A percentile compares a stretch with the other conserved stretches of the same genome.
phyloP scores from a whole-genome alignment of 2,113 vertebrate genomes.

The Aplodontia rufa region DNA sequence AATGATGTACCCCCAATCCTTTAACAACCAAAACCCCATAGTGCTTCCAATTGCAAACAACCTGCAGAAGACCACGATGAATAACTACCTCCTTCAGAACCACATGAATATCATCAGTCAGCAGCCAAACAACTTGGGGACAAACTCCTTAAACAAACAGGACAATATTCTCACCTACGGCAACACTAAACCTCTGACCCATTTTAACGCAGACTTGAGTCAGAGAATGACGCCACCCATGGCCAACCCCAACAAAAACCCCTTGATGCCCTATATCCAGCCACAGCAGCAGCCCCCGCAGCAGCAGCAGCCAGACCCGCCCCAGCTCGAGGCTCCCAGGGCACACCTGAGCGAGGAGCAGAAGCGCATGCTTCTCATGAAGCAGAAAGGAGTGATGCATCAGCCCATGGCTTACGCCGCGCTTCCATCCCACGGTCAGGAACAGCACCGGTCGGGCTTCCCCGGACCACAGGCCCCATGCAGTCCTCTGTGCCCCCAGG shows the following conservation, averaged over 20 bases:
- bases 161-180: slow-evolving; percentile 92
- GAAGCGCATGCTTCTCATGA: slow-evolving; percentile 95
- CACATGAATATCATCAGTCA: slow-evolving; percentile 95
- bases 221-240: slow-evolving; percentile 96
- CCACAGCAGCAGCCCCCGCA: slow-evolving; percentile 82
- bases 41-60: slow-evolving; percentile 95
- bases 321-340: slow-evolving; percentile 91
- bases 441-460: slow-evolving; percentile 89
- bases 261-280: slow-evolving; percentile 95
- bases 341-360: slow-evolving; percentile 95
- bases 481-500: slow-evolving; percentile 88
- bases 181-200: slow-evolving; percentile 98
- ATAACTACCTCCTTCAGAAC: slow-evolving; percentile 99
- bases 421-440: slow-evolving; percentile 93
- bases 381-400: slow-evolving; percentile 94
- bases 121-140: slow-evolving; percentile 92
- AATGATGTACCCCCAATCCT: slow-evolving; percentile 99
- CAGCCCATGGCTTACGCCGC: slow-evolving; percentile 91
- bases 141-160: slow-evolving; percentile 92
- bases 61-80: slow-evolving; percentile 94
- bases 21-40: slow-evolving; percentile 94
- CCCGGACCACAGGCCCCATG: slow-evolving; percentile 88
- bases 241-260: slow-evolving; percentile 91
- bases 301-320: slow-evolving; percentile 80
- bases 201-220: slow-evolving; percentile 94